Evolutionary conservation across 1,140 invertebrate genomes (phyloP), one percentile per base, ranked within the genome.

Genomic region (Dendrolimus punctatus): DNA sequence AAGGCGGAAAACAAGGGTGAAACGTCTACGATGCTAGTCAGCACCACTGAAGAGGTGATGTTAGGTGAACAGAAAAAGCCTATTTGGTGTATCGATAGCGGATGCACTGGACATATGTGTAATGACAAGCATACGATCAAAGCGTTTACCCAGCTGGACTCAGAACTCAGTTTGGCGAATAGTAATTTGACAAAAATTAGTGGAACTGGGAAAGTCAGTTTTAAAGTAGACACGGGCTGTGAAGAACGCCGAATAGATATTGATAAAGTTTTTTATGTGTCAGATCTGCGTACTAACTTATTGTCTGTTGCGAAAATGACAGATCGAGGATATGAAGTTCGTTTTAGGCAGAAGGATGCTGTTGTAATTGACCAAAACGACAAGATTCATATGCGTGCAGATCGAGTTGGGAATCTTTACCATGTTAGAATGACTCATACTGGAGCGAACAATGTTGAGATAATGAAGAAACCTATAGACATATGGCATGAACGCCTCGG

Each of bases 71-170:
- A 50, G 7, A 50, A 38, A 45, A 53, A 40, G 39, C 36, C 58
- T 56, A 40, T 53, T 39, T 61, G 52, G 62, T 61, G 57, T 54
- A 65, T 62, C 40, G 56, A 62, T 40, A 61, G 58, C 49, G 62
- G 55, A 39, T 64, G 62, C 46, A 64, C 58, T 8, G 55, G 58
- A 39, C 52, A 53, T 47, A 53, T 53, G 52, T 60, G 54, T 39
- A 56, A 56, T n/a, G 49, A 51, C 5, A 55, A 43, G 23, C 51
- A 49, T 9, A 49, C 42, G 36, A 49, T 44, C 6, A n/a, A 49
- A 41, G 40, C 9, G 6, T 55, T 49, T 48, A 49, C 36, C 23
- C 23, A 9, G 6, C 40, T 44, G 5, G 39, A 53, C 39, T 46
- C 37, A 8, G 44, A 53, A 40, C 9, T 53, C 2, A 47, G 40